These are phyloP conservation scores for Zoanthus sociatus DNA, from an alignment of 92 coral and sea anemone species.

Conservation along the genomic window DNA sequence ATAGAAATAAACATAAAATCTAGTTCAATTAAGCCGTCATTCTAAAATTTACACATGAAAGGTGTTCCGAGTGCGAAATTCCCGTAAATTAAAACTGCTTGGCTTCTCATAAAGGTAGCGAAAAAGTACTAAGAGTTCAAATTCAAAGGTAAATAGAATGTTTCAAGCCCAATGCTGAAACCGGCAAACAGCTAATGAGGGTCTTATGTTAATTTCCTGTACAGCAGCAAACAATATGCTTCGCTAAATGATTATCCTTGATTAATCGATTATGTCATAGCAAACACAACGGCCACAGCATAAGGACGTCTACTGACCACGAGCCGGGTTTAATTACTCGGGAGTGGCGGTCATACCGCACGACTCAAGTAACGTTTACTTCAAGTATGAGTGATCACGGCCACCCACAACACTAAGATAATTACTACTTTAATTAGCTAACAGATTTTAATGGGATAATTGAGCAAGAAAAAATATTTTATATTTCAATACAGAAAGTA, in stretches of 20 bases:
- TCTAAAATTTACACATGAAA: conserved; percentile 43
- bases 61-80: background rate
- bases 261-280: background rate
- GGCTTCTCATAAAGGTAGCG: background rate
- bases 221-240: background rate
- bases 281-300: background rate
- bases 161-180: background rate
- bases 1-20: conserved; percentile 29
- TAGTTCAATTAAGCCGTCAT: conserved; percentile 4
- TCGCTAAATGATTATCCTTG: background rate
- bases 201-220: background rate
- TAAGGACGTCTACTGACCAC: background rate
- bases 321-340: background rate
- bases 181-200: background rate
- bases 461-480: too few species aligned
- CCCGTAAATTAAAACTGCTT: background rate
- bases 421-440: too few species aligned
- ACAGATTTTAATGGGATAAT: too few species aligned
- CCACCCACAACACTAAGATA: too few species aligned
- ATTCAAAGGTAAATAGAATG: background rate
- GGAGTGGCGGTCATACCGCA: background rate
- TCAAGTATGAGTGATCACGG: too few species aligned
- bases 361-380: too few species aligned
- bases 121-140: background rate
- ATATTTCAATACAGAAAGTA: too few species aligned